A percentile compares a stretch with the other conserved stretches of the same genome.
Conservation (phyloP, 1,140 invertebrate species). For the Cotesia chilonis region DNA sequence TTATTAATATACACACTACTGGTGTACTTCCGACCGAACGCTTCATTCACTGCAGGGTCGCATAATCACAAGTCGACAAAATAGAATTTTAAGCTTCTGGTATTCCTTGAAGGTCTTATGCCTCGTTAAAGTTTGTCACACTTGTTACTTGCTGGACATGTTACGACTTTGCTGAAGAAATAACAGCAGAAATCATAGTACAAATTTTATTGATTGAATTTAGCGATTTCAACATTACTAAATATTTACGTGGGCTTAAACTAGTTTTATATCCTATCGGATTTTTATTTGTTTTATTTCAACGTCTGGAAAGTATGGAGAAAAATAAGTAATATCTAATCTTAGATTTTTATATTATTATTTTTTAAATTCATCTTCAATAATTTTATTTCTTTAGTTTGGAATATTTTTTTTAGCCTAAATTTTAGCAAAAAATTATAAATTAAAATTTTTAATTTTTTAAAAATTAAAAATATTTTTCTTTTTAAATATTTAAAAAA, state of each 20-base stretch:
- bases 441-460: too few relatives aligned
- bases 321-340: constrained; percentile 11
- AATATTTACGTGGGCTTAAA: neutral
- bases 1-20: constrained; percentile 59
- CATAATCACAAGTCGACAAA: constrained; percentile 25
- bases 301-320: neutral
- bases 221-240: neutral
- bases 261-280: constrained; percentile 12
- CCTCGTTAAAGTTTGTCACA: neutral
- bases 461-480: too few relatives aligned
- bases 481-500: too few relatives aligned
- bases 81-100: constrained; percentile 10
- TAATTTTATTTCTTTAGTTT: too few relatives aligned
- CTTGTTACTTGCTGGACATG: neutral
- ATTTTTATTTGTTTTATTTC: constrained; percentile 7
- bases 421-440: too few relatives aligned
- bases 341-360: constrained; percentile 9
- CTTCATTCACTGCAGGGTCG: constrained; percentile 53
- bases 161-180: too few relatives aligned
- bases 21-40: constrained; percentile 45
- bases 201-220: neutral
- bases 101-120: constrained; percentile 3
- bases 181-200: neutral
- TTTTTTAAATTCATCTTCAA: neutral
- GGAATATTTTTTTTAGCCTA: too few relatives aligned